These are phyloP conservation scores for Neuroscelio doddi DNA, from an alignment of 2,888 invertebrate genomes.

Conservation along the genomic window DNA sequence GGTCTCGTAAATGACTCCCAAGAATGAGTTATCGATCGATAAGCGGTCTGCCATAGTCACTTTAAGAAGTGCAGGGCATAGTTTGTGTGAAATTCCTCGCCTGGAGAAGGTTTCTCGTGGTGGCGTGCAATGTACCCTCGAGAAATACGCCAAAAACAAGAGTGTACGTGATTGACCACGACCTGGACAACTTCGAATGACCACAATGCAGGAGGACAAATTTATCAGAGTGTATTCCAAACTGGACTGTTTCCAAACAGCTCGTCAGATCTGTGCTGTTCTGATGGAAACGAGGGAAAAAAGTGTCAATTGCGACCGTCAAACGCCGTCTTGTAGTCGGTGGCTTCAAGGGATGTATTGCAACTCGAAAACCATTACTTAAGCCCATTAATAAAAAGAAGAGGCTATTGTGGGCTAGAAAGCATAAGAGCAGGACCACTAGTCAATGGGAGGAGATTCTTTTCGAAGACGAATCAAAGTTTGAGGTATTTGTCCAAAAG, in stretches of 20 bases:
- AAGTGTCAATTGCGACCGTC: conserved; percentile 14
- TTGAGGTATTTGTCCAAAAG: conserved; percentile 33
- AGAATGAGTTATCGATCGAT: no score
- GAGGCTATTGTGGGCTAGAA: conserved; percentile 37
- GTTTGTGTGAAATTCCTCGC: conserved; percentile 8
- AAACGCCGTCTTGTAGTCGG: conserved; percentile 28
- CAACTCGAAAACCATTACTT: conserved; percentile 21
- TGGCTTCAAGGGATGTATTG: conserved; percentile 25
- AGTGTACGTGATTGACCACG: conserved; percentile 1
- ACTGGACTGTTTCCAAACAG: conserved; percentile 10
- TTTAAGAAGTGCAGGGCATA: conserved; percentile 8
- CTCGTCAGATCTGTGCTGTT: conserved; percentile 4
- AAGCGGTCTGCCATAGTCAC: conserved; percentile 10
- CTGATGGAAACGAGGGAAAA: conserved; percentile 4
- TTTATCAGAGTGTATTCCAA: conserved; percentile 8
- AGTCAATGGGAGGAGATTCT: conserved; percentile 41
- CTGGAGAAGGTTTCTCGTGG: conserved; percentile 9
- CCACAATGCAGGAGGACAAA: conserved; percentile 7
- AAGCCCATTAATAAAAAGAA: no score
- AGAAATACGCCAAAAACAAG: conserved; percentile 9
- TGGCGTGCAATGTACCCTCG: conserved; percentile 12
- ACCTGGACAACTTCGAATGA: conserved; percentile 13
- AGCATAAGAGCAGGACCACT: conserved; percentile 24
- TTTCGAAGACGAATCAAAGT: conserved; percentile 41
- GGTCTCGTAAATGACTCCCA: no score